Conservation (phyloP, 2,113 vertebrate species). For the Nicator chloris region DNA sequence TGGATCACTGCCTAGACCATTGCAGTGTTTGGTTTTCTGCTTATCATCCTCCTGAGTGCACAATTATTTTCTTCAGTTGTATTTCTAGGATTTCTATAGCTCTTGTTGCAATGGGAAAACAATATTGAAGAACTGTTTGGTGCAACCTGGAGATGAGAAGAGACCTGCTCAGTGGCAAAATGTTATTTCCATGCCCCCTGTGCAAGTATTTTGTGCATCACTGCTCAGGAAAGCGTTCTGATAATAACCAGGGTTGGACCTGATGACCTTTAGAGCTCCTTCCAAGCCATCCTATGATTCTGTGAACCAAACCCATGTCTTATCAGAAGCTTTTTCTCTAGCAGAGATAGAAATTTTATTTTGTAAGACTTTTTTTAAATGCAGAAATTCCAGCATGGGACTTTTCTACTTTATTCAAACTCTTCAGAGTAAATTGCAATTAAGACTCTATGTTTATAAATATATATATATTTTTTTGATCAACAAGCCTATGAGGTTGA, state of each 20-base stretch:
- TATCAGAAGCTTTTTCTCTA: not conserved
- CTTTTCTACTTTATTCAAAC: not conserved
- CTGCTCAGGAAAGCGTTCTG: not conserved
- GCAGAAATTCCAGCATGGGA: not conserved
- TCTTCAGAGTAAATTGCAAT: not conserved
- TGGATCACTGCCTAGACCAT: not conserved
- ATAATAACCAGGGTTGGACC: not conserved
- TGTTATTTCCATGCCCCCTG: not conserved
- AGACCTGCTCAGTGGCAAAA: not conserved
- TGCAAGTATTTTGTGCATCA: not conserved
- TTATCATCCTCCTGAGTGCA: not conserved
- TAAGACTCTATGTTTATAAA: not conserved
- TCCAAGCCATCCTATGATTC: not conserved
- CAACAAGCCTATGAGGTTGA: not conserved
- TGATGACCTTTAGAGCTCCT: not conserved
- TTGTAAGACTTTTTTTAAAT: not conserved
- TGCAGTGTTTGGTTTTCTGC: fast-evolving
- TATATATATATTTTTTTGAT: not conserved
- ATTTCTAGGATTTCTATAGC: not conserved
- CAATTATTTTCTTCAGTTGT: not conserved
- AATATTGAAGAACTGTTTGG: not conserved
- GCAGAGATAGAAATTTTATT: not conserved
- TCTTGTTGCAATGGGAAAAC: not conserved
- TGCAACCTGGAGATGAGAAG: not conserved
- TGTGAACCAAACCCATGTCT: not conserved